Evolutionary conservation across 2,797 vertebrate species (phyloP).

Genomic region (Synaphobranchus kaupii): DNA sequence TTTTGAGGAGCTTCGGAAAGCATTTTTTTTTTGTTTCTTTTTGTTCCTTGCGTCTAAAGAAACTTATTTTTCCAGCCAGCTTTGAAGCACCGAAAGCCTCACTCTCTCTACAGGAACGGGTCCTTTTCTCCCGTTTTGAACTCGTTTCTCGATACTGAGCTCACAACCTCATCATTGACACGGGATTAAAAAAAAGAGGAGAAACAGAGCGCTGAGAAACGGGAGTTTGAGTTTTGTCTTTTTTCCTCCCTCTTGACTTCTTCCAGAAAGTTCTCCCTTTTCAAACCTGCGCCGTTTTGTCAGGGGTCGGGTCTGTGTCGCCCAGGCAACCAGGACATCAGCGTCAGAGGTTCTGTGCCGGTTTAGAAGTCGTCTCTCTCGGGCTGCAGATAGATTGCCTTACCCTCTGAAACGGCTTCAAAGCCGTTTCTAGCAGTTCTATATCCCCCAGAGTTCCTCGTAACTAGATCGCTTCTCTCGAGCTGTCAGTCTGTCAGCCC

Average conservation of each 20-base stretch:
- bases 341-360: background rate
- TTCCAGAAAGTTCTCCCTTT: background rate
- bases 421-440: slow-evolving; percentile 11
- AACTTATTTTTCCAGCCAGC: background rate
- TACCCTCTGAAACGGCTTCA: slow-evolving; percentile 8
- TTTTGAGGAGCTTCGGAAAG: background rate
- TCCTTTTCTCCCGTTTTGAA: background rate
- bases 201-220: background rate
- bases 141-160: background rate
- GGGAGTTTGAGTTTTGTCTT: background rate
- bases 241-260: background rate
- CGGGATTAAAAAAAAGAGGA: background rate
- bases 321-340: background rate
- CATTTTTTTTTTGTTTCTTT: background rate
- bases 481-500: background rate
- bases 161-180: background rate
- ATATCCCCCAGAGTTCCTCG: background rate
- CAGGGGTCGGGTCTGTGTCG: background rate
- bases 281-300: background rate
- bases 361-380: background rate
- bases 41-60: background rate
- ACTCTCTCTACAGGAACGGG: background rate
- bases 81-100: background rate
- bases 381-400: background rate
- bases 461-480: background rate